phyloP scores from a whole-genome alignment of 2,888 invertebrate species.

The Galeruca laticollis region DNA sequence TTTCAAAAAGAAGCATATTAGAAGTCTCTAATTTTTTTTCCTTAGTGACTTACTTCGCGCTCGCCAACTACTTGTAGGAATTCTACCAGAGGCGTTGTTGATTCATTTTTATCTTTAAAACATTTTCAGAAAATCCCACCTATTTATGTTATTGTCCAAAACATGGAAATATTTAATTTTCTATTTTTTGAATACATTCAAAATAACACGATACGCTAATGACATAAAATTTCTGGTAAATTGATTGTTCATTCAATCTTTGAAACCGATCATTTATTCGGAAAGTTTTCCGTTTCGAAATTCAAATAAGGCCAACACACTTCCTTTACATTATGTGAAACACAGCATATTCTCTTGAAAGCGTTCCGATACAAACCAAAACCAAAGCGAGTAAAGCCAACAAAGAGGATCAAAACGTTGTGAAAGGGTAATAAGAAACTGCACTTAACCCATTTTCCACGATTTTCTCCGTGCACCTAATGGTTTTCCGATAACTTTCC shows the following conservation, averaged over 20 bases:
- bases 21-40: too few relatives aligned
- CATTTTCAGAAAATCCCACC: too few relatives aligned
- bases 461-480: constrained; percentile 42
- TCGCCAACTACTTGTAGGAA: too few relatives aligned
- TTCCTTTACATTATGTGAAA: not conserved
- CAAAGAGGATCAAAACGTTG: constrained; percentile 28
- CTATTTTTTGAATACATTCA: too few relatives aligned
- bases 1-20: too few relatives aligned
- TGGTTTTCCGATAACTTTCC: constrained; percentile 46
- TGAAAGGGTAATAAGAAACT: constrained; percentile 38
- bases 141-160: too few relatives aligned
- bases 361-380: constrained; percentile 2
- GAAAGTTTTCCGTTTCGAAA: not conserved
- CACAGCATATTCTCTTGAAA: not conserved
- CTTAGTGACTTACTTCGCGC: too few relatives aligned
- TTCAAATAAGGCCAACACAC: constrained; percentile 4
- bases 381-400: constrained; percentile 1
- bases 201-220: not conserved
- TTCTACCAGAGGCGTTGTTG: too few relatives aligned
- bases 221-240: not conserved
- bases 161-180: too few relatives aligned
- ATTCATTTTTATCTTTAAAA: too few relatives aligned
- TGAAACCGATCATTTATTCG: not conserved
- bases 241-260: not conserved
- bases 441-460: constrained; percentile 38